Base-by-base conservation (phyloP, 2,113 vertebrate genomes). In the Hemiscyllium ocellatum region DNA sequence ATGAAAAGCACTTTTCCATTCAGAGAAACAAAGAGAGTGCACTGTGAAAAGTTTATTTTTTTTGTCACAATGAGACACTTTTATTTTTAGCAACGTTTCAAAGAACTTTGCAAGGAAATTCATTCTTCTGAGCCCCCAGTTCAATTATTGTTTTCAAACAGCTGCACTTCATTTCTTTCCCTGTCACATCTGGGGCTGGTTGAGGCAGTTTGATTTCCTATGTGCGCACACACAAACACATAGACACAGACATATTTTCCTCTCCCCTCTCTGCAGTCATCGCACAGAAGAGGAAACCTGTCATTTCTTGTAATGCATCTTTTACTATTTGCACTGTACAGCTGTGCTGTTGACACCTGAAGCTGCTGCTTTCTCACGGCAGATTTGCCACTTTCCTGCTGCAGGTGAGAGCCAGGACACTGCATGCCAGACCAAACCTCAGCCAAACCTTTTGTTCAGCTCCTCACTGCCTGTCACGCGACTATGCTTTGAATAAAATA, bases 51-150 rank as follows among this genome's bases (percentile, higher is more conserved):
- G 94, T 72, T 95, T 72, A 69, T 13, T 95, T 95, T 17, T 69
- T 69, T 72, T 72, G 68, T 50, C 94, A 50, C 42, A 95, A 50
- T 95, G 37, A 61, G 22, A 3, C 87, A 29, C 26, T 50, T 47
- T 72, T 95, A 72, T 95, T 70, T 95, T 70, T 95, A 72, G 94
- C 42, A 95, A 17, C 24, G 15, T 95, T 72, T 76, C 68, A 95
- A 95, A 95, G 42, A 95, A 95, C 69, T 95, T n/a, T 72, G 37
- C 5, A 17, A 95, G 94, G 94, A 95, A 95, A 95, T 72, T 50
- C 94, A 95, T 47, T 24, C 94, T 50, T 95, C 52, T 33, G 52
- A 52, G 87, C 33, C 52, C 87, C 6, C 10, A 61, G 52, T 24
- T 95, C 89, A 93, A 50, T 72, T 29, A 72, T 95, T 95, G 94